These are phyloP conservation scores for Toxotes jaculatrix DNA, from an alignment of 2,113 vertebrate genomes.

Conservation along the genomic window DNA sequence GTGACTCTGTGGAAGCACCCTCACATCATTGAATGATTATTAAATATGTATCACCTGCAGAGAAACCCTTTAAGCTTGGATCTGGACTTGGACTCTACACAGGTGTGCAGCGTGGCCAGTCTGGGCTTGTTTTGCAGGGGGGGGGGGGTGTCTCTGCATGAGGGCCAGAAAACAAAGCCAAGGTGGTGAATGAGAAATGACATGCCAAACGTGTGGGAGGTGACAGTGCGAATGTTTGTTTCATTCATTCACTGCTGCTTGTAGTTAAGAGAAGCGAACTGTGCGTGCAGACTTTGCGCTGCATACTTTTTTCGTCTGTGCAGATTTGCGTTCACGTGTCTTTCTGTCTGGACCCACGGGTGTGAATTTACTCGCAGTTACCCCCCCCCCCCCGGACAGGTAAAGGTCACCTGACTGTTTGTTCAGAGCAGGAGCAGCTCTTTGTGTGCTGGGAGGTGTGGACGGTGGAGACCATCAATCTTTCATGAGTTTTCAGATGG, in stretches of 20 bases:
- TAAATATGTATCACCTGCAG: not conserved
- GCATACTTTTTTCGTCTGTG: not conserved
- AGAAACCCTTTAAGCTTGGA: too few relatives aligned
- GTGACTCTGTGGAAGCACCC: too few relatives aligned
- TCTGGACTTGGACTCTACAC: not conserved
- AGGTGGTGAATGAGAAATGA: conserved; percentile 11
- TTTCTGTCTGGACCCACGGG: not conserved
- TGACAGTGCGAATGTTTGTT: not conserved
- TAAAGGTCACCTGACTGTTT: not conserved
- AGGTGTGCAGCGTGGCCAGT: conserved; percentile 22
- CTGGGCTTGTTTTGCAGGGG: too few relatives aligned
- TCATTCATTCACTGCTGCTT: not conserved
- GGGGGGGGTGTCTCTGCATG: not conserved
- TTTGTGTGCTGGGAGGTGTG: not conserved
- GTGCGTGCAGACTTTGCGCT: not conserved
- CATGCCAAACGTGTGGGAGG: conserved; percentile 5
- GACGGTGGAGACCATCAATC: not conserved
- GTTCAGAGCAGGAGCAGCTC: not conserved
- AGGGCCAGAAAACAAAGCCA: not conserved
- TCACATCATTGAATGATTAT: not conserved
- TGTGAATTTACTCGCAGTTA: too few relatives aligned
- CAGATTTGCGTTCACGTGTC: not conserved
- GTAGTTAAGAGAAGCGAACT: not conserved
- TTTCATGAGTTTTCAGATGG: not conserved
- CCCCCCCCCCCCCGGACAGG: not conserved